A percentile compares a stretch with the other conserved stretches of the same genome.
phyloP scores from a whole-genome alignment of 2,113 vertebrate species.

The Sceloporus tristichus region DNA sequence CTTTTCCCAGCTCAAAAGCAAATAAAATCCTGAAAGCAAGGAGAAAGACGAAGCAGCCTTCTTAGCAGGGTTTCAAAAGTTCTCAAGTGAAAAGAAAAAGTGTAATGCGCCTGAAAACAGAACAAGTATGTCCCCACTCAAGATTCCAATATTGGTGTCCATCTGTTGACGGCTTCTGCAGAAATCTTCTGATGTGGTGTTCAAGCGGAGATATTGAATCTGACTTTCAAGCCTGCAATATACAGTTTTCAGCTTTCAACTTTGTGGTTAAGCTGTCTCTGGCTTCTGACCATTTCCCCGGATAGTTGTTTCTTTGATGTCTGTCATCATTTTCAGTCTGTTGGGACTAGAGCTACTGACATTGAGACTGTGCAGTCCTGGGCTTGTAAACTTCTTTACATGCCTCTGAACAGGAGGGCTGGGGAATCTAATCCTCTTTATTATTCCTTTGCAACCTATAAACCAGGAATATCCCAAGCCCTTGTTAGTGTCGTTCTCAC shows the following conservation, averaged over 20 bases:
- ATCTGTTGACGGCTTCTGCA: conserved; percentile 16
- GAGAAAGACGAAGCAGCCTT: not conserved
- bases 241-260: not conserved
- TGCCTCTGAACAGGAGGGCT: conserved; percentile 4
- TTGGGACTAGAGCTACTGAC: conserved; percentile 1
- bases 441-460: conserved; percentile 21
- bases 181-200: conserved; percentile 7
- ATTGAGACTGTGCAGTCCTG: not conserved
- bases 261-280: not conserved
- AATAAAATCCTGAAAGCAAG: not conserved
- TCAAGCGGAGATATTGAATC: not conserved
- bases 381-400: conserved; percentile 1
- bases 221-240: conserved; percentile 7
- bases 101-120: conserved; percentile 33
- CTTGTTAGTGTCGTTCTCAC: conserved; percentile 5
- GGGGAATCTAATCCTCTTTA: not conserved
- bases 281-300: not conserved
- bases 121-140: conserved; percentile 41
- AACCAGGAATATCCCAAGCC: conserved; percentile 13
- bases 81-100: conserved; percentile 9
- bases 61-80: conserved; percentile 18
- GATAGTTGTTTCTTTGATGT: conserved; percentile 9
- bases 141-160: not conserved
- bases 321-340: conserved; percentile 18
- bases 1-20: not conserved